phyloP scores from a whole-genome alignment of 2,797 vertebrate species.

The Parauchenoglanis ngamensis region DNA sequence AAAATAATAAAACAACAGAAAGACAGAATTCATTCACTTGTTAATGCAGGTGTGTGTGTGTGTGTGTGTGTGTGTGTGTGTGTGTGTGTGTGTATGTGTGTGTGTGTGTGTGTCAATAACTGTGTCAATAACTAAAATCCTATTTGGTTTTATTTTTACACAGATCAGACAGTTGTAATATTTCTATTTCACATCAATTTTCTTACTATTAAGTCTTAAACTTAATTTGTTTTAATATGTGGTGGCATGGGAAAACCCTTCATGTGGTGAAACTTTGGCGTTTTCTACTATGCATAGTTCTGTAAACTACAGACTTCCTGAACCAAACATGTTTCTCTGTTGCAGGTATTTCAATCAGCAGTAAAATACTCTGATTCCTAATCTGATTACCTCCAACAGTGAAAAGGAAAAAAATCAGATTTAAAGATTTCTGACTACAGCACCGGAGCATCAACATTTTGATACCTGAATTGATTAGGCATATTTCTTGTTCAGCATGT shows the following conservation, averaged over 20 bases:
- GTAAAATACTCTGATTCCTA: neutral
- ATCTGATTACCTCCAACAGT: neutral
- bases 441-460: neutral
- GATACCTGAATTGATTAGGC: neutral
- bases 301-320: neutral
- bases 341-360: neutral
- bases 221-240: neutral
- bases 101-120: neutral
- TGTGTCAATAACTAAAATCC: neutral
- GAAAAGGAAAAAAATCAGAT: neutral
- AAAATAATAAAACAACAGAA: neutral
- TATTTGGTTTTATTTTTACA: neutral
- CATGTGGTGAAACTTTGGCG: neutral
- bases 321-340: neutral
- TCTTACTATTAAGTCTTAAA: neutral
- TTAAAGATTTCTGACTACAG: neutral
- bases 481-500: neutral
- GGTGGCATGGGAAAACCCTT: neutral
- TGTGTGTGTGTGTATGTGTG: no score
- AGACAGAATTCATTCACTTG: neutral
- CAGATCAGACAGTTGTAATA: neutral
- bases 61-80: neutral
- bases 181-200: neutral
- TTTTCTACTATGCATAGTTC: neutral
- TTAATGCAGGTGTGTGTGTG: neutral